Conservation (phyloP, 2,888 invertebrate species). For the Chalcosyrphus nemorum region DNA sequence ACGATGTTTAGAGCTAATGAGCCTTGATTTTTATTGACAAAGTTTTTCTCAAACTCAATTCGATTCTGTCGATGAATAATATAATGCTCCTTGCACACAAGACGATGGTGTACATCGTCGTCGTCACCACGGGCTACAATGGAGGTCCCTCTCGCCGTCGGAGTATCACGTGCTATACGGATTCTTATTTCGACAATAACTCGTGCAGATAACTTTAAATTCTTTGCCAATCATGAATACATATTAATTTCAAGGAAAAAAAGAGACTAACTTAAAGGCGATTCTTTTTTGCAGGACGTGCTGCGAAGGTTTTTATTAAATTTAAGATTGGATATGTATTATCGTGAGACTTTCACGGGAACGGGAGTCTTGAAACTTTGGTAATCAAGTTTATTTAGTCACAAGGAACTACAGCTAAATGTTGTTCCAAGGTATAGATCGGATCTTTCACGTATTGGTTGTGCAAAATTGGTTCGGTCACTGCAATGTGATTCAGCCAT, state of each 20-base stretch:
- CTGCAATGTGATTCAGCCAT: too few species aligned
- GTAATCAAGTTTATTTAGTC: too few species aligned
- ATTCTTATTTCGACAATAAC: constrained; percentile 18
- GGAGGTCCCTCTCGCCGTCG: background rate
- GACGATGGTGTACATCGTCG: background rate
- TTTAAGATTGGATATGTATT: too few species aligned
- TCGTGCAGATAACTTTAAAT: constrained; percentile 18
- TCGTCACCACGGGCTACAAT: background rate
- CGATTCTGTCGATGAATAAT: background rate
- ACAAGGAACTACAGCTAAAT: too few species aligned
- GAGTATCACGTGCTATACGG: background rate
- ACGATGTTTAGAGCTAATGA: constrained; percentile 31
- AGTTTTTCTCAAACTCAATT: constrained; percentile 18
- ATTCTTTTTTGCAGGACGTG: too few species aligned
- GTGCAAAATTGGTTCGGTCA: too few species aligned
- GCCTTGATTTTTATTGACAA: constrained; percentile 44
- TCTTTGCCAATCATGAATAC: background rate
- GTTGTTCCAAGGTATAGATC: too few species aligned
- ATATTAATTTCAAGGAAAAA: background rate
- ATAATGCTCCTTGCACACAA: background rate
- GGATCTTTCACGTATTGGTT: too few species aligned
- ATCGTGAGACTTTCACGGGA: too few species aligned
- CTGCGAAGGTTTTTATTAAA: too few species aligned
- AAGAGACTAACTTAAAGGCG: too few species aligned
- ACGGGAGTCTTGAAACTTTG: too few species aligned